These are phyloP conservation scores for Galerucella pusilla DNA, from an alignment of 2,888 invertebrate genomes.

Conservation along the genomic window DNA sequence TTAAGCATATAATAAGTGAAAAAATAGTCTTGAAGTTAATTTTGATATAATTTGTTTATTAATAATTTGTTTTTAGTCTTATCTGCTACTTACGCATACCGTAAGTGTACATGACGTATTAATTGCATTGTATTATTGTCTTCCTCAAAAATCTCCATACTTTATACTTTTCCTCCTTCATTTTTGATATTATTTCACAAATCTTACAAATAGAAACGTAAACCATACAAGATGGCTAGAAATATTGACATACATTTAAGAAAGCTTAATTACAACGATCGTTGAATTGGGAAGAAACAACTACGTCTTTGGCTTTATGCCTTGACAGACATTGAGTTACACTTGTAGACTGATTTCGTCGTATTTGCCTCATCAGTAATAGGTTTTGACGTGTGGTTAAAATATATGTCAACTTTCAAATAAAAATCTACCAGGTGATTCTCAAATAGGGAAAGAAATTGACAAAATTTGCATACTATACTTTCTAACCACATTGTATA, in stretches of 20 bases:
- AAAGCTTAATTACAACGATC: too few relatives aligned
- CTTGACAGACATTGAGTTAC: too few relatives aligned
- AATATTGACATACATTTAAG: background rate
- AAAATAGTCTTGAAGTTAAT: too few relatives aligned
- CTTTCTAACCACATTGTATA: background rate
- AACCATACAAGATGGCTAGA: background rate
- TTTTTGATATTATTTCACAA: slow-evolving; percentile 10
- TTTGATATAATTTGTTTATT: slow-evolving; percentile 25
- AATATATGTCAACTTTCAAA: too few relatives aligned
- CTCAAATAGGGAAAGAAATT: too few relatives aligned
- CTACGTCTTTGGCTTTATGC: too few relatives aligned
- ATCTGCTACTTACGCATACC: slow-evolving; percentile 65
- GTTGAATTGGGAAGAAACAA: too few relatives aligned
- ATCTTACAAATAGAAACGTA: background rate
- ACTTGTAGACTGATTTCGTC: too few relatives aligned
- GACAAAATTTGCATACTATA: background rate
- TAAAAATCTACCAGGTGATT: too few relatives aligned
- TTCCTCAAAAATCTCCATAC: slow-evolving; percentile 22
- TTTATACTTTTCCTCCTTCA: slow-evolving; percentile 13
- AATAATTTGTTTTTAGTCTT: slow-evolving; percentile 54
- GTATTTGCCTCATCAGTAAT: too few relatives aligned
- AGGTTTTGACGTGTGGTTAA: too few relatives aligned
- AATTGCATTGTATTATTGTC: slow-evolving; percentile 34
- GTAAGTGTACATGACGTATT: slow-evolving; percentile 51
- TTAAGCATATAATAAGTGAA: too few relatives aligned